Conservation (phyloP, 2,797 vertebrate species). For the Hydrolagus colliei region DNA sequence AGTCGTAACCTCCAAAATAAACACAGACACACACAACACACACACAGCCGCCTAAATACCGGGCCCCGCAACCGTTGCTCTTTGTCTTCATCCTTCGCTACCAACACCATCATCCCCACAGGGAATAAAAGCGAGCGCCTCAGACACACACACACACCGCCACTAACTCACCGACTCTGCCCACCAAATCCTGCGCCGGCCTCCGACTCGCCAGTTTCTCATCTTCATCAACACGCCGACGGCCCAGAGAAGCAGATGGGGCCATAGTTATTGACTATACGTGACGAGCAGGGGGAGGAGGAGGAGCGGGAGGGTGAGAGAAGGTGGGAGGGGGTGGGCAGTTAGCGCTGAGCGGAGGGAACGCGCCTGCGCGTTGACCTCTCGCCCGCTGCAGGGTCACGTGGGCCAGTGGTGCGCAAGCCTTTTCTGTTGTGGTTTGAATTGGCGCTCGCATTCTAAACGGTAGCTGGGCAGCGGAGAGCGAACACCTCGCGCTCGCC, state of each 20-base stretch:
- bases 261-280: neutral
- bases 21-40: too few species aligned
- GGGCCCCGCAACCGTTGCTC: neutral
- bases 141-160: neutral
- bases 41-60: neutral
- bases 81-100: neutral
- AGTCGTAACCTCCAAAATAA: neutral
- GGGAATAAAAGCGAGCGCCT: too few species aligned
- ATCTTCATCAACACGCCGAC: neutral
- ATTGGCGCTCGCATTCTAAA: too few species aligned
- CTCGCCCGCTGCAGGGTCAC: neutral
- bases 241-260: neutral
- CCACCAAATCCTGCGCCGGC: neutral
- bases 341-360: too few species aligned
- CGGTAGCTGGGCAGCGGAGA: too few species aligned
- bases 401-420: neutral
- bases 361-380: slow-evolving; percentile 10
- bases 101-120: too few species aligned
- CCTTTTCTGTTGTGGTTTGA: too few species aligned
- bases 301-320: too few species aligned
- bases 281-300: too few species aligned
- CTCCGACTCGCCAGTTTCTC: neutral
- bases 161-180: neutral
- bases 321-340: too few species aligned
- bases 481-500: too few species aligned